phyloP scores from a whole-genome alignment of 2,888 invertebrate species.

The Apamea crenata region DNA sequence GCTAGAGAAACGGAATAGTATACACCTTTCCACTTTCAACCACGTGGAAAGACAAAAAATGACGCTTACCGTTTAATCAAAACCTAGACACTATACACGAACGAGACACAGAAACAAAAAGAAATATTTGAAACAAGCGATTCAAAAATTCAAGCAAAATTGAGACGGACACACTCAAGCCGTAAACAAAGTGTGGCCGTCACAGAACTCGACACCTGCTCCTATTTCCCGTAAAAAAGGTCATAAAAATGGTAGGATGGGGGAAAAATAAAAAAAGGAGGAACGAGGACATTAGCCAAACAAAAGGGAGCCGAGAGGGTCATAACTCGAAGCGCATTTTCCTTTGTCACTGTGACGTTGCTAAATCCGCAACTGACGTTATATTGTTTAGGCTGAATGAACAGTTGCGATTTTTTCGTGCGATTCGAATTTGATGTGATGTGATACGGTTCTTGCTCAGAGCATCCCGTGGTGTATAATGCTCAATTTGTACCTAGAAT shows the following conservation, averaged over 20 bases:
- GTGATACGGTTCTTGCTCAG: not conserved
- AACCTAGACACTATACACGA: slow-evolving; percentile 35
- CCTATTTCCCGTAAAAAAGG: slow-evolving; percentile 73
- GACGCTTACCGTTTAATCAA: slow-evolving; percentile 34
- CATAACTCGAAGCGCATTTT: slow-evolving; percentile 85
- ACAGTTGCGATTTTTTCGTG: slow-evolving; percentile 51
- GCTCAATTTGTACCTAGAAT: not conserved
- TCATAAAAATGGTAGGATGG: slow-evolving; percentile 74
- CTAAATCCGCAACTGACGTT: slow-evolving; percentile 83
- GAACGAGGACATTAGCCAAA: slow-evolving; percentile 83
- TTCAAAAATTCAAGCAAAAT: slow-evolving; percentile 71
- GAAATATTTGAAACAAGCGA: slow-evolving; percentile 48
- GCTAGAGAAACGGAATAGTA: no score
- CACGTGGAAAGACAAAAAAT: slow-evolving; percentile 28
- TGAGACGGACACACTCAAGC: slow-evolving; percentile 73
- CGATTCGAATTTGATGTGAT: slow-evolving; percentile 23
- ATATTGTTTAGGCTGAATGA: slow-evolving; percentile 79
- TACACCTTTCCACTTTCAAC: not conserved
- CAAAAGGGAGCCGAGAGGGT: slow-evolving; percentile 86
- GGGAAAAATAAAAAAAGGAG: slow-evolving; percentile 69
- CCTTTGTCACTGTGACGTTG: slow-evolving; percentile 85
- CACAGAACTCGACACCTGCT: slow-evolving; percentile 80
- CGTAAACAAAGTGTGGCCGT: slow-evolving; percentile 77
- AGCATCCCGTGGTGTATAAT: not conserved
- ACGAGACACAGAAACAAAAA: slow-evolving; percentile 26